Percentiles rank a stretch among this genome's conserved stretches.
Conservation (phyloP, 2,797 vertebrate species). For the Valencia hispanica region DNA sequence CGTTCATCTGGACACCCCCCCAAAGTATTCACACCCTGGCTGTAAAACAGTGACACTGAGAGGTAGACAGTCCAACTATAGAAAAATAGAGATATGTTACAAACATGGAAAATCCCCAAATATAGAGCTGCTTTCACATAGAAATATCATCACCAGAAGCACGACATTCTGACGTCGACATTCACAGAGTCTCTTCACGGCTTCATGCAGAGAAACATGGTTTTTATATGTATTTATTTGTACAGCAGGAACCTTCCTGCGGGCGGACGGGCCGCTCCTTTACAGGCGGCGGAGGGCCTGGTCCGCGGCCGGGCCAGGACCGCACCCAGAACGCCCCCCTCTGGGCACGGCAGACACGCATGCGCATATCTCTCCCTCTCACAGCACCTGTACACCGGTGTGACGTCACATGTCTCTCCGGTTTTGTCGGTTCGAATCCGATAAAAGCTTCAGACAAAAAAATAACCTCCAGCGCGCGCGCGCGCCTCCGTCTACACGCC, state of each 20-base stretch:
- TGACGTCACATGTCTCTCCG: slow-evolving; percentile 52
- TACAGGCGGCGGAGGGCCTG: slow-evolving; percentile 5
- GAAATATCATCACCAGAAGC: slow-evolving; percentile 40
- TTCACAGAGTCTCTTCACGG: slow-evolving; percentile 45
- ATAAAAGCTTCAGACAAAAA: slow-evolving; percentile 22
- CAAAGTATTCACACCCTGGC: slow-evolving; percentile 42
- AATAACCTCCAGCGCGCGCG: background rate
- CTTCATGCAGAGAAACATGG: slow-evolving; percentile 59
- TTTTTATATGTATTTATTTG: too few relatives aligned
- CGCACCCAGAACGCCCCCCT: background rate
- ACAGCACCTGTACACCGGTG: slow-evolving; percentile 29
- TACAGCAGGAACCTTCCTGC: slow-evolving; percentile 27
- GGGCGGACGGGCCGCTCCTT: slow-evolving; percentile 19
- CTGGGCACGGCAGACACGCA: background rate
- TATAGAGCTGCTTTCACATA: slow-evolving; percentile 44
- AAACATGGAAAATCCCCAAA: slow-evolving; percentile 55
- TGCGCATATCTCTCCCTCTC: too few relatives aligned
- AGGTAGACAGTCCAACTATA: slow-evolving; percentile 61
- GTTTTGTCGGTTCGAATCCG: slow-evolving; percentile 50
- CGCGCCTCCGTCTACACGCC: slow-evolving; percentile 59
- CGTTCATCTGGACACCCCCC: slow-evolving; percentile 3
- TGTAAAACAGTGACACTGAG: slow-evolving; percentile 28
- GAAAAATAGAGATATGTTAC: slow-evolving; percentile 72
- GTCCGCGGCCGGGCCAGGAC: background rate
- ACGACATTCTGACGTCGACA: slow-evolving; percentile 58